These are phyloP conservation scores for Druon quercuslanigerum DNA, from an alignment of 1,140 invertebrate genomes.

Conservation along the genomic window DNA sequence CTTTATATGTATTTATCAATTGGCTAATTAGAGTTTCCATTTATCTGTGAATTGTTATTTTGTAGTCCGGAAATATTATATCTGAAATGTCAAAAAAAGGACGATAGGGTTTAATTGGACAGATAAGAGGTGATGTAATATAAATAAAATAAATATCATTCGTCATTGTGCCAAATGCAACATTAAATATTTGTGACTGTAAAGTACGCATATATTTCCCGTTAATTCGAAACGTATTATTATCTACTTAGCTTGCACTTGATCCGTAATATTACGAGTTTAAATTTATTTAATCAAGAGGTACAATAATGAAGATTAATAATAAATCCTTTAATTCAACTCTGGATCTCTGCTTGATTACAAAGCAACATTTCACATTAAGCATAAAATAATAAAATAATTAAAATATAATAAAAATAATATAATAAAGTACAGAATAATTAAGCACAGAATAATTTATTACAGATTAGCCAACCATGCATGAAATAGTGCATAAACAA, in stretches of 20 bases:
- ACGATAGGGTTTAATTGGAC: no score
- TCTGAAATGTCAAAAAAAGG: no score
- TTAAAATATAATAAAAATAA: no score
- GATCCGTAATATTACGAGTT: neutral
- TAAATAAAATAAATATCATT: no score
- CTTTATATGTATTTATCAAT: no score
- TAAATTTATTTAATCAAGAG: conserved; percentile 16
- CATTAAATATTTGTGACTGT: neutral
- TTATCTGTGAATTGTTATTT: no score
- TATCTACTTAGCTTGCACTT: neutral
- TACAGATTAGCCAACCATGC: neutral
- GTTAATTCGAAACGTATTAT: neutral
- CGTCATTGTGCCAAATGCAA: no score
- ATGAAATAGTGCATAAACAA: no score
- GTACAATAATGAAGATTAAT: conserved; percentile 13
- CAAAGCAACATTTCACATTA: neutral
- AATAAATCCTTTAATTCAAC: conserved; percentile 19
- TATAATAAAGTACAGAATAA: neutral
- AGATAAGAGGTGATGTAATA: no score
- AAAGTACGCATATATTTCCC: neutral
- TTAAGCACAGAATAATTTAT: conserved; percentile 1
- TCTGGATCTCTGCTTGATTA: conserved; percentile 10
- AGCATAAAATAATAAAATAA: no score
- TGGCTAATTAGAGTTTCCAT: no score
- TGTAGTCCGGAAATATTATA: no score